Conservation (phyloP, 1,140 invertebrate species). For the Musca domestica region DNA sequence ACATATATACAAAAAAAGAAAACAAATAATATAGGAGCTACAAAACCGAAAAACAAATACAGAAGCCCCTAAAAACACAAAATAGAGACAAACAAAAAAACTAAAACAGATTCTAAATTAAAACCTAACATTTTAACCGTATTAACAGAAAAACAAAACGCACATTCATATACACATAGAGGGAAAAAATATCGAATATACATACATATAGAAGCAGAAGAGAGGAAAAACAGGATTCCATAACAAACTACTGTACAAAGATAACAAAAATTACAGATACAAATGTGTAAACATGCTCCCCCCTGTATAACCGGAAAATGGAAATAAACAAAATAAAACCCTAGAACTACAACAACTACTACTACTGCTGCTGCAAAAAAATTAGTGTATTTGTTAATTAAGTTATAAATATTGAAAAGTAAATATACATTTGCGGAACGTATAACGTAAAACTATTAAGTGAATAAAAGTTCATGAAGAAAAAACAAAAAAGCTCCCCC, state of each 20-base stretch:
- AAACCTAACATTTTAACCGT: too few species aligned
- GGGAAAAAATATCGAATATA: not conserved
- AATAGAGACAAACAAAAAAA: too few species aligned
- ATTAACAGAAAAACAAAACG: too few species aligned
- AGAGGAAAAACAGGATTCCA: not conserved
- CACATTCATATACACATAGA: not conserved
- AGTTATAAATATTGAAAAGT: constrained; percentile 9
- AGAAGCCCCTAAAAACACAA: too few species aligned
- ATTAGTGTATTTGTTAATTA: constrained; percentile 13
- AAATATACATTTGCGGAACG: not conserved
- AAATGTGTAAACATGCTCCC: too few species aligned
- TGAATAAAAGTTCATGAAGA: not conserved
- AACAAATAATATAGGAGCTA: not conserved
- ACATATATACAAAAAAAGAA: not conserved
- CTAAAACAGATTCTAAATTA: too few species aligned
- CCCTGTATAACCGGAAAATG: not conserved
- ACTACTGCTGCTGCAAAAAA: not conserved
- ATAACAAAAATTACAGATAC: too few species aligned
- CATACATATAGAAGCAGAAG: not conserved
- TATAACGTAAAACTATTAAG: constrained; percentile 6
- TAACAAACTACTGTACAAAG: not conserved
- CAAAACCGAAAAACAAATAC: too few species aligned
- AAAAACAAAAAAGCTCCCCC: not conserved
- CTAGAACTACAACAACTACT: not conserved
- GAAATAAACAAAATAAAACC: not conserved